phyloP scores from a whole-genome alignment of 2,888 invertebrate species.

The Watsonalla binaria region DNA sequence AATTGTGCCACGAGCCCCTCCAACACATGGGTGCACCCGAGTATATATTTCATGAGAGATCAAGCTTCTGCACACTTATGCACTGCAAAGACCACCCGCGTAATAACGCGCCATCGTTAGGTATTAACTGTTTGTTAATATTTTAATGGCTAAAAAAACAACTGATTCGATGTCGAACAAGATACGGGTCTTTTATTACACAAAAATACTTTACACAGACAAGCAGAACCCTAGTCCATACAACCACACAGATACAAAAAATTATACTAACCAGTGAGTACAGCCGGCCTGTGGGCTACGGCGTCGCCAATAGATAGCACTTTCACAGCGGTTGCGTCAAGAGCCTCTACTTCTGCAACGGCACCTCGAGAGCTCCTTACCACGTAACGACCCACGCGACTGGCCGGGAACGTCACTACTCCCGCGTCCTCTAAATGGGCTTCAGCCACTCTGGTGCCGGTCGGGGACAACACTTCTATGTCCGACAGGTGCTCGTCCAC shows the following conservation, averaged over 20 bases:
- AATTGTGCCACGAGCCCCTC: too few species aligned
- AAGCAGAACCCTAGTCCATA: too few species aligned
- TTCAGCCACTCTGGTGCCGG: conserved; percentile 80
- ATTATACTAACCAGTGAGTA: conserved; percentile 80
- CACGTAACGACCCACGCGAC: conserved; percentile 85
- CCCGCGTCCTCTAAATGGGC: conserved; percentile 78
- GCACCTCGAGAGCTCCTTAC: conserved; percentile 74
- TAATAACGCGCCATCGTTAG: too few species aligned
- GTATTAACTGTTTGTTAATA: too few species aligned
- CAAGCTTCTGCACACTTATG: too few species aligned
- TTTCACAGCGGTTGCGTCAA: conserved; percentile 86
- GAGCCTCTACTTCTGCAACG: conserved; percentile 83
- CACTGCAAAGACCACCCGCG: too few species aligned
- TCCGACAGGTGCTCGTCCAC: conserved; percentile 80
- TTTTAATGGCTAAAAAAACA: too few species aligned
- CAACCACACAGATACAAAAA: not conserved
- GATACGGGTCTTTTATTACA: not conserved
- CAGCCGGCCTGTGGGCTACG: conserved; percentile 88
- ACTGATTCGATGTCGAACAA: too few species aligned
- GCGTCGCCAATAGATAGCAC: conserved; percentile 87
- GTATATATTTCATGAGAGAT: too few species aligned
- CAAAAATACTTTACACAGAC: conserved; percentile 1
- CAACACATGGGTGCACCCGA: too few species aligned
- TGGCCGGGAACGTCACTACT: conserved; percentile 87
- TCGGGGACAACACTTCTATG: conserved; percentile 83